phyloP scores from a whole-genome alignment of 2,888 invertebrate species.

The Tortrix viridana region DNA sequence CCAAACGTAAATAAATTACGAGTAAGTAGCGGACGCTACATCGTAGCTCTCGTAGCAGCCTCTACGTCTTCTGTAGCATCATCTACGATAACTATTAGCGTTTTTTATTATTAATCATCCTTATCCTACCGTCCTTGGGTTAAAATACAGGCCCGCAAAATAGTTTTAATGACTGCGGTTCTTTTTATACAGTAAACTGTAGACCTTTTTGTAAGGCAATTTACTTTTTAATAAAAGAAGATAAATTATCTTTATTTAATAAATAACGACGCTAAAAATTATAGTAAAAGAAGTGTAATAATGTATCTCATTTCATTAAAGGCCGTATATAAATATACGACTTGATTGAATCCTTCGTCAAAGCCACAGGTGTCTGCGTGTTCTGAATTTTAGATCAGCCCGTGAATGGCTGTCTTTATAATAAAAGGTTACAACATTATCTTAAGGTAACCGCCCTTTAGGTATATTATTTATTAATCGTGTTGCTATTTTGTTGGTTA shows the following conservation, averaged over 20 bases:
- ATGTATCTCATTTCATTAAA: background rate
- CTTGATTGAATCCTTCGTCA: constrained; percentile 11
- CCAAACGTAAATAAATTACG: background rate
- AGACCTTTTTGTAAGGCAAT: no score
- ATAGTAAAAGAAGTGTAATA: no score
- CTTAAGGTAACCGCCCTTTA: background rate
- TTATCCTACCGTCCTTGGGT: no score
- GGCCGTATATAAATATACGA: constrained; percentile 4
- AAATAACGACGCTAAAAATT: no score
- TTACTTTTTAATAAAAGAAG: no score
- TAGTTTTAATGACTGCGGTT: no score
- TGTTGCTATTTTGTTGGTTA: background rate
- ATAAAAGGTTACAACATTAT: constrained; percentile 2
- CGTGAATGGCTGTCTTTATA: constrained; percentile 2
- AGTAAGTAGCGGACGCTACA: background rate
- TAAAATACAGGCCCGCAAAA: no score
- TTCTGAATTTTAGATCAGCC: constrained; percentile 1
- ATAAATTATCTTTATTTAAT: no score
- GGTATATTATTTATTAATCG: background rate
- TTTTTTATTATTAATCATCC: no score
- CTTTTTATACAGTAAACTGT: no score
- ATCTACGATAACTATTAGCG: background rate
- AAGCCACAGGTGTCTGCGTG: constrained; percentile 11
- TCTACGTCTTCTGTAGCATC: background rate
- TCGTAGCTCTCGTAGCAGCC: background rate